These are phyloP conservation scores for Acleris cristana DNA, from an alignment of 2,888 invertebrate species.

Conservation along the genomic window DNA sequence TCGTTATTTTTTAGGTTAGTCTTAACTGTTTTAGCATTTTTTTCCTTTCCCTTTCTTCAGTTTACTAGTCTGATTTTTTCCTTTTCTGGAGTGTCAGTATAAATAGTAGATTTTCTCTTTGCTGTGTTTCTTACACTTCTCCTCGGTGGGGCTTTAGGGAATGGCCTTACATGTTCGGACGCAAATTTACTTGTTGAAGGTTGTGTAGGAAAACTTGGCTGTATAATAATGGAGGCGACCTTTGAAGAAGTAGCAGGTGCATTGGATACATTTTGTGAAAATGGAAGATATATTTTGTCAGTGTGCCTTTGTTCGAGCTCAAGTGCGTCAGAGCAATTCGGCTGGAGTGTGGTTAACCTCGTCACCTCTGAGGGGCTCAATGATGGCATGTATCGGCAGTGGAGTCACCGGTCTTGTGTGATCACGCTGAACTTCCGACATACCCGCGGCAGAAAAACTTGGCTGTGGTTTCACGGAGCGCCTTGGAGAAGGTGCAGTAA, in stretches of 20 bases:
- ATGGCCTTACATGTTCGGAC: constrained; percentile 40
- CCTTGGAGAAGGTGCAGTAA: not conserved
- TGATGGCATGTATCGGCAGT: not conserved
- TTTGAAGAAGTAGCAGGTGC: not conserved
- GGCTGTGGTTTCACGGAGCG: not conserved
- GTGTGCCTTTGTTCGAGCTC: too few species aligned
- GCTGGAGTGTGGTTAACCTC: too few species aligned
- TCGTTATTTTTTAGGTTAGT: constrained; percentile 39
- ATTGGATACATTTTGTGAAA: too few species aligned
- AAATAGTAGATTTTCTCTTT: not conserved
- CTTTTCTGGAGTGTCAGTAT: constrained; percentile 11
- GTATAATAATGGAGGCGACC: constrained; percentile 4
- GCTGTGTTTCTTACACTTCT: not conserved
- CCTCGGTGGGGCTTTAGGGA: constrained; percentile 38
- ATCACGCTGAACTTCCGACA: not conserved
- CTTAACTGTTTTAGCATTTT: constrained; percentile 41
- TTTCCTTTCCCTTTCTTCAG: constrained; percentile 42
- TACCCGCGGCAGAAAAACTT: not conserved
- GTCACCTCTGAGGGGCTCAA: not conserved
- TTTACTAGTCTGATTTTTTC: constrained; percentile 30
- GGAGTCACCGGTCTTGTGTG: not conserved
- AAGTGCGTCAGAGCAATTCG: too few species aligned
- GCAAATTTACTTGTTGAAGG: constrained; percentile 29
- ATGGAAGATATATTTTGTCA: too few species aligned
- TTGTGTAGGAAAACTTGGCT: constrained; percentile 5